These are phyloP conservation scores for Dasypus novemcinctus DNA, from an alignment of 2,113 vertebrate genomes.

Conservation along the genomic window DNA sequence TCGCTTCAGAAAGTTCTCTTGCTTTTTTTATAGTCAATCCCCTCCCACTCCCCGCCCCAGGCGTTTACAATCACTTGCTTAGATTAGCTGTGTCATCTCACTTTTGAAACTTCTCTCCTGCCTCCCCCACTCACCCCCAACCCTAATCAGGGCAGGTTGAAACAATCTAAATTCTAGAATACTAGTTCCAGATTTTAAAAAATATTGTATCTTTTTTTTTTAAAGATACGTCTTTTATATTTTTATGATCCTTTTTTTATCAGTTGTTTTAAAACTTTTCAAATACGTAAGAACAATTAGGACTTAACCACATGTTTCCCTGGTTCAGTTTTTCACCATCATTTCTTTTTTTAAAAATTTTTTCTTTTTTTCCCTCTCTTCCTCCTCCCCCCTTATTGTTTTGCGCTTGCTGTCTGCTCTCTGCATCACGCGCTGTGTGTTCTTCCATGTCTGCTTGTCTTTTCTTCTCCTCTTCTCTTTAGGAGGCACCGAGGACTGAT, in stretches of 20 bases:
- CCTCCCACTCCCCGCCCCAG: no score
- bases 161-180: not conserved
- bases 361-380: no score
- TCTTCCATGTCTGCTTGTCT: no score
- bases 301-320: not conserved
- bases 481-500: no score
- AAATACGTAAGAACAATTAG: not conserved
- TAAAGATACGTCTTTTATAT: not conserved
- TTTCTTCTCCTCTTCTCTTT: no score
- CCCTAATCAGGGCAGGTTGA: not conserved
- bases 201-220: not conserved
- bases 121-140: not conserved
- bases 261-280: not conserved
- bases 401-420: no score
- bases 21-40: not conserved
- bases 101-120: not conserved
- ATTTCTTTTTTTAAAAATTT: not conserved
- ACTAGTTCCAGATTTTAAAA: not conserved
- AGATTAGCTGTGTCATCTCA: not conserved
- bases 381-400: no score
- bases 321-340: not conserved
- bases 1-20: not conserved
- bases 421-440: no score
- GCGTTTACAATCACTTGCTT: not conserved
- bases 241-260: not conserved